phyloP scores from a whole-genome alignment of 2,888 invertebrate species.

The Hyposoter didymator region DNA sequence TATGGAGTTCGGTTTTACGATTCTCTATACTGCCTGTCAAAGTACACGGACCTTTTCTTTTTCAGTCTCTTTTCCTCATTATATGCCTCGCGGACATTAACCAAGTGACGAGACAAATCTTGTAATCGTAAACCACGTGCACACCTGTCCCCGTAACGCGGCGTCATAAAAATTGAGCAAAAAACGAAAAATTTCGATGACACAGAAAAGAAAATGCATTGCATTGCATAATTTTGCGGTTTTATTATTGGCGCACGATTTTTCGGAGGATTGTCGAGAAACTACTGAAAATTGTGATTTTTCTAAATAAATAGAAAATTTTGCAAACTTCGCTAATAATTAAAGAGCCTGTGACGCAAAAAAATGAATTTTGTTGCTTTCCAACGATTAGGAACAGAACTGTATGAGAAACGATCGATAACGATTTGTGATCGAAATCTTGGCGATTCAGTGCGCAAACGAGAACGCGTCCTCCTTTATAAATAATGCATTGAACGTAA shows the following conservation, averaged over 20 bases:
- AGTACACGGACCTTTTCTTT: constrained; percentile 39
- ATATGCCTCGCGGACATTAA: constrained; percentile 23
- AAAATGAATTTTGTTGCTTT: no score
- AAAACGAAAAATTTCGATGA: not conserved
- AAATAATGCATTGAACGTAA: constrained; percentile 27
- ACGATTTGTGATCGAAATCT: constrained; percentile 39
- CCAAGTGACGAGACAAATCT: constrained; percentile 12
- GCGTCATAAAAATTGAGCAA: not conserved
- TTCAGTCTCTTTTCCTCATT: constrained; percentile 8
- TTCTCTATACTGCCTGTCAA: constrained; percentile 26
- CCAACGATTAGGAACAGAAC: not conserved
- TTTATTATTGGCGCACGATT: no score
- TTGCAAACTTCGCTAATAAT: no score
- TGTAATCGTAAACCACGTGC: constrained; percentile 31
- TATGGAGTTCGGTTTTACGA: constrained; percentile 47
- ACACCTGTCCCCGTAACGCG: not conserved
- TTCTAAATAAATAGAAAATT: no score
- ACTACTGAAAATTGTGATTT: no score
- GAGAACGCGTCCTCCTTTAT: constrained; percentile 33
- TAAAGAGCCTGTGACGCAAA: no score
- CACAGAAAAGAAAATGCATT: not conserved
- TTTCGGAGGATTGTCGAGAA: no score
- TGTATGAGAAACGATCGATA: not conserved
- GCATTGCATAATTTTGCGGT: no score
- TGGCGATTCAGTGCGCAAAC: not conserved